A percentile compares a stretch with the other conserved stretches of the same genome.
These are phyloP conservation scores for Fregetta grallaria DNA, from an alignment of 2,113 vertebrate species.

Conservation along the genomic window DNA sequence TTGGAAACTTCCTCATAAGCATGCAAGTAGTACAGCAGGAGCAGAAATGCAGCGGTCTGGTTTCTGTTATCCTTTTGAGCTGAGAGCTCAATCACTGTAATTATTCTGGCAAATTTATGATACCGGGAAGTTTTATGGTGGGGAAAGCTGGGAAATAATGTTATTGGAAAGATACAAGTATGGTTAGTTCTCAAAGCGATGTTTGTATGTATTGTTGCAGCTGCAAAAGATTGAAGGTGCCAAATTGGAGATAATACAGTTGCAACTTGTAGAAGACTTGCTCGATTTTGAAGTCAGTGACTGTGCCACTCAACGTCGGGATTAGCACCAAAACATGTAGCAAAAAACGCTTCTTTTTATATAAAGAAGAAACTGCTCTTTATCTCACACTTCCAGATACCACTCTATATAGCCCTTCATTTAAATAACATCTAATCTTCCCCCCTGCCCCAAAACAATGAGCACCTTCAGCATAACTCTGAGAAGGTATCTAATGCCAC, in stretches of 20 bases:
- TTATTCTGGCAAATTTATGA: background rate
- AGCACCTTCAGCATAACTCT: background rate
- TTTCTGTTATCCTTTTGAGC: background rate
- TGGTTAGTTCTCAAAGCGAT: background rate
- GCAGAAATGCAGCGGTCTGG: background rate
- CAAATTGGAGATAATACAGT: background rate
- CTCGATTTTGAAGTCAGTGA: background rate
- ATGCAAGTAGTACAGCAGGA: background rate
- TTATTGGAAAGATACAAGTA: background rate
- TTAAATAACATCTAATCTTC: background rate
- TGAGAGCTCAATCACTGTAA: background rate
- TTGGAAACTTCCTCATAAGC: background rate
- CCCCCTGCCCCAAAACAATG: accelerated
- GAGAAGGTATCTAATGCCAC: background rate
- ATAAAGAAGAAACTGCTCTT: background rate
- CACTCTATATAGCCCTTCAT: background rate
- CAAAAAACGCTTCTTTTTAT: background rate
- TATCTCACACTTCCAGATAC: background rate
- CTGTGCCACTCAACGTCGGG: background rate
- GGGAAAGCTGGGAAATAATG: background rate
- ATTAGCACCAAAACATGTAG: background rate
- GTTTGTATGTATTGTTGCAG: background rate
- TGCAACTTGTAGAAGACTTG: background rate
- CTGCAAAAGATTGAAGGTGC: background rate
- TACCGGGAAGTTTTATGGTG: background rate